phyloP scores from a whole-genome alignment of 2,888 invertebrate genomes.

The Tipula helvola region DNA sequence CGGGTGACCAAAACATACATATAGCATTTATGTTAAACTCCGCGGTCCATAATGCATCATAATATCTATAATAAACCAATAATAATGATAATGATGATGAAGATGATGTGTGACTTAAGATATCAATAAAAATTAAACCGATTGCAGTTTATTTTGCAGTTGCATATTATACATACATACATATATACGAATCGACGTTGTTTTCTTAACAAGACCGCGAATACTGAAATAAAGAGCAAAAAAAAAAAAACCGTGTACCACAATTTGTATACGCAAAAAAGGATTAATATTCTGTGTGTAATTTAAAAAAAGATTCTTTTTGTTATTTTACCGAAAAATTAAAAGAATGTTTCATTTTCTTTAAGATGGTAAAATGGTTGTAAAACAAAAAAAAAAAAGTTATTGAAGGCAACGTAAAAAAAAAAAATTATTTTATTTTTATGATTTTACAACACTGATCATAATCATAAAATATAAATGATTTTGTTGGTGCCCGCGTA shows the following conservation, averaged over 20 bases:
- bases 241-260: background rate
- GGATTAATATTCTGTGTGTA: background rate
- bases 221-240: background rate
- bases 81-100: conserved; percentile 4
- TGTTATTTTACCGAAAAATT: background rate
- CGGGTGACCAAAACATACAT: too few relatives aligned
- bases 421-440: background rate
- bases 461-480: background rate
- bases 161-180: too few relatives aligned
- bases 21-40: too few relatives aligned
- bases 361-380: background rate
- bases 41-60: background rate
- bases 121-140: background rate
- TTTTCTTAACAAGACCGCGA: background rate
- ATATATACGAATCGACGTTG: background rate
- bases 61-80: background rate
- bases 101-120: background rate
- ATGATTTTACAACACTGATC: background rate
- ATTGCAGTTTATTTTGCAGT: background rate
- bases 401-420: background rate
- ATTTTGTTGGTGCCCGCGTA: background rate
- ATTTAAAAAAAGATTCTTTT: background rate
- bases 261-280: background rate
- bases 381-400: background rate
- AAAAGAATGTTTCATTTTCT: background rate